Base-by-base conservation (phyloP, 2,888 invertebrate species). In the Lamellibrachia satsuma region DNA sequence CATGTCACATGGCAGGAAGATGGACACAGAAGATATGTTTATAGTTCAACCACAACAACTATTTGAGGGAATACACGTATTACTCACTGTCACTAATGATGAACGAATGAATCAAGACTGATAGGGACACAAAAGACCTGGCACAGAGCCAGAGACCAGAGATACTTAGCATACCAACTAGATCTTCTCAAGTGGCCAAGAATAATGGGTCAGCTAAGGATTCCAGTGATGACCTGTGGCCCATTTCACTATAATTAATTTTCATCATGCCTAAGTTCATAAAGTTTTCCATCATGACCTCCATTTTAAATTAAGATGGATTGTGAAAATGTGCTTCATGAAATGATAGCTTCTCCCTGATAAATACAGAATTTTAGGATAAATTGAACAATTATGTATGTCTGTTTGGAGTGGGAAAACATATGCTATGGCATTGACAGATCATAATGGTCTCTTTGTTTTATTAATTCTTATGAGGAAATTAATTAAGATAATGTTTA, bases 161-260 rank as follows among this genome's bases (percentile, higher is more conserved):
- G 75, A 75, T 75, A 75, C 57, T 75, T 75, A 75, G 22, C 75
- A 75, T 75, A 75, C 75, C 75, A 75, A 75, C 75, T 57, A 57
- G 57, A 57, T 75, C 75, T 75, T 75, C 75, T 75, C 75, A 22
- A 75, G 75, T 75, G 75, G 22, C 75, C 75, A 22, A n/a, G 22
- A 75, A 75, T 15, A 75, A 11, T 15, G 22, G 75, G 75, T 75
- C 75, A 75, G 75, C 75, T n/a, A 75, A 15, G n/a, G 22, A 75
- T 6, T 11, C 15, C 75, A 75, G 75, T 15, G 15, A 75, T 75
- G 75, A 75, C 75, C 75, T 22, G 75, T 11, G 75, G 39, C n/a
- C 75, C 75, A 75, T 75, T 15, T 15, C 75, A 75, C 75, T 15
- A 75, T 15, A 6, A 6, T 75, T n/a, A 75, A 15, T 39, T 39